Evolutionary conservation across 2,113 vertebrate genomes (phyloP).

Genomic region (Axis porcinus): DNA sequence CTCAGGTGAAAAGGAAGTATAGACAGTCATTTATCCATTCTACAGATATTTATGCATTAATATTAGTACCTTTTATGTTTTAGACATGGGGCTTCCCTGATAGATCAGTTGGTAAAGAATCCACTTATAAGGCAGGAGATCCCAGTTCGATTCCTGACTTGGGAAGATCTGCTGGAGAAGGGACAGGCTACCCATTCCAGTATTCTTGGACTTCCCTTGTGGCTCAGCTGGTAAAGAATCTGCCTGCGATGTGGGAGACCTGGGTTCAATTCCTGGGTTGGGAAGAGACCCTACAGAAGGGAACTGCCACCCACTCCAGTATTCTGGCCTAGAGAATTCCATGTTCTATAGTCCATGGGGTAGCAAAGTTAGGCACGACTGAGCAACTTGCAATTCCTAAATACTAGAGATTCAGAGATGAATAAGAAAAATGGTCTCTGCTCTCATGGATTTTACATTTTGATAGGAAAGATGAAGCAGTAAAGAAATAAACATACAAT

Average conservation of each 20-base stretch:
- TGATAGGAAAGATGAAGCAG: neutral
- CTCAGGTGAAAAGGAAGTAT: neutral
- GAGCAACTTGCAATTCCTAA: neutral
- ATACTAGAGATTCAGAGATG: neutral
- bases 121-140: neutral
- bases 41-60: neutral
- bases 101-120: neutral
- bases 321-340: neutral
- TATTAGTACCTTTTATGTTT: neutral
- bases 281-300: neutral
- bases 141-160: neutral
- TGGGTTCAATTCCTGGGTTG: neutral
- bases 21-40: neutral
- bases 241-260: neutral
- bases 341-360: neutral
- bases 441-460: neutral
- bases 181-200: neutral
- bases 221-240: neutral
- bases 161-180: neutral
- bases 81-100: neutral
- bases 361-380: neutral
- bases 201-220: neutral
- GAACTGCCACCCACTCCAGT: neutral
- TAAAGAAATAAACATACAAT: neutral
- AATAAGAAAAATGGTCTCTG: neutral